Percentiles rank a stretch among this genome's conserved stretches.
Evolutionary conservation across 2,113 vertebrate species (phyloP).

Genomic region (Rhinopomastus cyanomelas): DNA sequence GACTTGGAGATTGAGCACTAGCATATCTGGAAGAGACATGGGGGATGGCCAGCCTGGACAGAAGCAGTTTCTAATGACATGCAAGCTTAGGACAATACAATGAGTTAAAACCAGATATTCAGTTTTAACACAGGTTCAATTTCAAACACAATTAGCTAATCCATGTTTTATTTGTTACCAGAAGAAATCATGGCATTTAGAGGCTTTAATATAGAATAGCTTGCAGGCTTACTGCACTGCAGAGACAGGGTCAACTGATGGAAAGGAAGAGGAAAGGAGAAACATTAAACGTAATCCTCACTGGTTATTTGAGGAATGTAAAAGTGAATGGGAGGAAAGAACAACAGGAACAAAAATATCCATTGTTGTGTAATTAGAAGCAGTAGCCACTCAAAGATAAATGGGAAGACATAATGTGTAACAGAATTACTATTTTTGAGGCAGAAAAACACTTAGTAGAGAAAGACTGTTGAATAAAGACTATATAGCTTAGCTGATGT

Average conservation of each 20-base stretch:
- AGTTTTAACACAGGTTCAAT: not conserved
- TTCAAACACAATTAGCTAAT: not conserved
- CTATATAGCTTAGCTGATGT: not conserved
- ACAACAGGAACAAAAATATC: not conserved
- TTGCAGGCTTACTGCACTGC: not conserved
- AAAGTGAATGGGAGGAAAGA: not conserved
- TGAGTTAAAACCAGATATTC: not conserved
- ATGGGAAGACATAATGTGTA: not conserved
- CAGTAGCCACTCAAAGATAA: not conserved
- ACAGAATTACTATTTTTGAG: not conserved
- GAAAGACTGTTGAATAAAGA: not conserved
- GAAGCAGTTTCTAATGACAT: not conserved
- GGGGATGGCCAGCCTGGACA: not conserved
- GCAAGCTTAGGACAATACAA: not conserved
- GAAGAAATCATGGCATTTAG: accelerated
- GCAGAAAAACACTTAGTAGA: not conserved
- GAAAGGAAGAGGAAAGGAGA: not conserved
- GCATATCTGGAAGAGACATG: not conserved
- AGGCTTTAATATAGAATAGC: not conserved
- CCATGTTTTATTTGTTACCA: too few relatives aligned
- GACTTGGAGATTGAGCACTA: not conserved
- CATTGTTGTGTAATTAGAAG: not conserved
- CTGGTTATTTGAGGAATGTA: accelerated
- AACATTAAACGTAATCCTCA: not conserved
- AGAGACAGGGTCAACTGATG: accelerated